These are phyloP conservation scores for Merluccius polli DNA, from an alignment of 2,797 vertebrate genomes.

Conservation along the genomic window DNA sequence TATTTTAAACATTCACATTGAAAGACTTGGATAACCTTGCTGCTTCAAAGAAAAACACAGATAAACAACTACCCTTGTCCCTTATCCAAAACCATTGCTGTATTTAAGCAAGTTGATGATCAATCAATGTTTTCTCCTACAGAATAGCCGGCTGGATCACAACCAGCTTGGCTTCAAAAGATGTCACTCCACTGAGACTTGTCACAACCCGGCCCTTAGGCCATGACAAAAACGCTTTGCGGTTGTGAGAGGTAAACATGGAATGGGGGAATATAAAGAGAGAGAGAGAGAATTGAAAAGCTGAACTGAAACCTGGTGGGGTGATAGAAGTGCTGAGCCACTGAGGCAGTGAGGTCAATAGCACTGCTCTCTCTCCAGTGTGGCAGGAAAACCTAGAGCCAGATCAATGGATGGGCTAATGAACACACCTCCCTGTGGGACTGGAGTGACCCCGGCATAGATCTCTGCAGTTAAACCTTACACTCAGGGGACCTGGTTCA, in stretches of 20 bases:
- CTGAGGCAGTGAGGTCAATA: constrained; percentile 40
- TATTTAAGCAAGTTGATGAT: background rate
- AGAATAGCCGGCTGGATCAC: background rate
- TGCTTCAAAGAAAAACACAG: background rate
- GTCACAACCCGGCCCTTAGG: no score
- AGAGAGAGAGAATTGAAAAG: background rate
- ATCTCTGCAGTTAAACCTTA: constrained; percentile 52
- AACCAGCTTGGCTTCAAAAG: background rate
- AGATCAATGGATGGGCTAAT: constrained; percentile 62
- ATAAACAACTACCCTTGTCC: background rate
- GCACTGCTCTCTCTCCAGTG: constrained; percentile 35
- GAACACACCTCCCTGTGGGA: constrained; percentile 57
- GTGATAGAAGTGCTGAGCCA: constrained; percentile 12
- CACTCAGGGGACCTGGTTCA: background rate
- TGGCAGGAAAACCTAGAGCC: constrained; percentile 38
- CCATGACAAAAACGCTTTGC: no score
- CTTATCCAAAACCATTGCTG: background rate
- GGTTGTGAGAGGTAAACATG: no score
- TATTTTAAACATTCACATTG: no score
- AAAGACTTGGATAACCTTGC: background rate
- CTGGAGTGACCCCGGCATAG: constrained; percentile 30
- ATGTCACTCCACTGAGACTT: background rate
- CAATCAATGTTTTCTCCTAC: background rate
- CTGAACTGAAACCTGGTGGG: background rate
- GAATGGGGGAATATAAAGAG: no score